These are phyloP conservation scores for Pristionchus entomophagus DNA, from an alignment of 2,888 invertebrate species.

Conservation along the genomic window DNA sequence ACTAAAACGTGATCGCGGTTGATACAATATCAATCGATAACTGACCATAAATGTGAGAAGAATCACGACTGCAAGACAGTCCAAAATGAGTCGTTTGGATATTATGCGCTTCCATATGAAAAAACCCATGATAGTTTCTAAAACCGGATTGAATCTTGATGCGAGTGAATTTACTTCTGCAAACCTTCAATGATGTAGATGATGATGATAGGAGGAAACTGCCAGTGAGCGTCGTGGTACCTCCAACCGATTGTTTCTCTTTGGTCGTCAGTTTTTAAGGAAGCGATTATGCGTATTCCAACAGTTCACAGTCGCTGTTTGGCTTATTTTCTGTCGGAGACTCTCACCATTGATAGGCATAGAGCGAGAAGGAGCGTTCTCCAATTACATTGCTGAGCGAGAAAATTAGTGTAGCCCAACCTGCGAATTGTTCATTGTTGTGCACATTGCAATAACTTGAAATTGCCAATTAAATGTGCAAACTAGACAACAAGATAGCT, in stretches of 20 bases:
- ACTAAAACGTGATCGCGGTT: not conserved
- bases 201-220: not conserved
- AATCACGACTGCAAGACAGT: not conserved
- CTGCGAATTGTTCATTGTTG: not conserved
- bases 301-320: not conserved
- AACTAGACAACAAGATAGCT: too few species aligned
- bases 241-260: not conserved
- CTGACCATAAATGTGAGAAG: not conserved
- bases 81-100: not conserved
- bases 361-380: not conserved
- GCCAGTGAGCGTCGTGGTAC: not conserved
- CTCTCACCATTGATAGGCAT: not conserved
- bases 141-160: not conserved
- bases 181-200: not conserved
- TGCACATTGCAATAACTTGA: too few species aligned
- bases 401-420: not conserved
- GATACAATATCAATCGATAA: not conserved
- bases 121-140: too few species aligned
- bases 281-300: too few species aligned
- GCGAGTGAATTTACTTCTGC: not conserved
- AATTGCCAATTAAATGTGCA: too few species aligned
- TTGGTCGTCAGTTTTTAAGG: too few species aligned
- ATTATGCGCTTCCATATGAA: not conserved
- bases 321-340: not conserved
- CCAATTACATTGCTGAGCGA: not conserved